Conservation (phyloP, 2,113 vertebrate genomes). For the Xiphophorus couchianus region DNA sequence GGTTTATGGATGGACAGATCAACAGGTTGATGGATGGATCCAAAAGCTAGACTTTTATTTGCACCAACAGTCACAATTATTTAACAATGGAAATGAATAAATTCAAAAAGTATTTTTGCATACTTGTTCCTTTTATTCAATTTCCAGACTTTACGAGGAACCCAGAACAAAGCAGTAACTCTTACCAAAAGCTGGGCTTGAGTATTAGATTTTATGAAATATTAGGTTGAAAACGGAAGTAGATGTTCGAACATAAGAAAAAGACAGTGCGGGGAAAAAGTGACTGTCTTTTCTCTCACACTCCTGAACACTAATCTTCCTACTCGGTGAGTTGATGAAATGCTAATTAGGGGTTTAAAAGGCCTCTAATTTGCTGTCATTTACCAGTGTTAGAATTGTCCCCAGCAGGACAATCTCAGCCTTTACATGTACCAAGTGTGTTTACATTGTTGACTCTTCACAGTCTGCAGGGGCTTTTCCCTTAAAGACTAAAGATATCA, state of each 20-base stretch:
- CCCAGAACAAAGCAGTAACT: neutral
- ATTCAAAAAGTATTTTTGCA: neutral
- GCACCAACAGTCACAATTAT: neutral
- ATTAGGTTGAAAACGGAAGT: constrained; percentile 5
- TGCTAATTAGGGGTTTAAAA: constrained; percentile 72
- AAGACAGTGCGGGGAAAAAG: constrained; percentile 17
- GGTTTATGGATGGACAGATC: no score
- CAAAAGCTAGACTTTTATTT: no score
- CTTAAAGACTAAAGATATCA: constrained; percentile 76
- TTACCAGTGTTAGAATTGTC: constrained; percentile 70
- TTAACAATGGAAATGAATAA: neutral
- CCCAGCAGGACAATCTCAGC: constrained; percentile 66
- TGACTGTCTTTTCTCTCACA: constrained; percentile 26
- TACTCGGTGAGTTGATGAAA: constrained; percentile 65
- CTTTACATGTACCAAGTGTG: constrained; percentile 54
- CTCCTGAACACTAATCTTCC: constrained; percentile 55
- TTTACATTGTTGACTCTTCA: constrained; percentile 61
- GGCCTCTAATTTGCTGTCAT: constrained; percentile 74
- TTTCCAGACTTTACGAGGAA: neutral
- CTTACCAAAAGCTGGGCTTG: neutral
- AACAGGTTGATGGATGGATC: no score
- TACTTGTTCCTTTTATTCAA: neutral
- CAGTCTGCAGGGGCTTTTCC: constrained; percentile 61
- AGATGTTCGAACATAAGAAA: constrained; percentile 13
- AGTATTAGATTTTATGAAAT: constrained; percentile 5